Evolutionary conservation across 2,888 invertebrate species (phyloP), one percentile per base, ranked within the genome.

Genomic region (Podabrus alpinus): DNA sequence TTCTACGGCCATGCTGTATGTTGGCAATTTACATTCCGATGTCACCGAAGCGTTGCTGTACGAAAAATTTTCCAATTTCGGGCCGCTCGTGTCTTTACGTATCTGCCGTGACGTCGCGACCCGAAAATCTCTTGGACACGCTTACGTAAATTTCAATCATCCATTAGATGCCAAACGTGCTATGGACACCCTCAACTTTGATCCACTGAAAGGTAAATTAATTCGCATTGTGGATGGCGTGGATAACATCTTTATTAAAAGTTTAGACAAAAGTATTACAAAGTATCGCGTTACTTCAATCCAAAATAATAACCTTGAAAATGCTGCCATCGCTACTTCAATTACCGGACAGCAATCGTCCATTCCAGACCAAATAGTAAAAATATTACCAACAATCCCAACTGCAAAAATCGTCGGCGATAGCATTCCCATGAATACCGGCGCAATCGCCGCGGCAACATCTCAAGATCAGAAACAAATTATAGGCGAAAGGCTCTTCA

Each of bases 141-240:
- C 99, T 83, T 99, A 99, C 88, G 99, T 99, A 83, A 99, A 99
- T 90, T 99, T 99, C 89, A 98, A 98, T 88, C 97, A 99, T 88
- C 97, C 98, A 82, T 94, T 95, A 82, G 99, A 99, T 90, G 99
- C 99, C 87, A 99, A 99, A 90, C 92, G 98, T 86, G 99, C 99
- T 76, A 90, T 99, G 84, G 99, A 99, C 89, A 97, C 98, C 66
- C 99, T 99, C 99, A 99, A 99, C 88, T 99, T 99, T 89, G 99
- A 99, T 89, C 92, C 95, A 85, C 92, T 99, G 83, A 97, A 97
- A 88, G 97, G 97, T 81, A 94, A 97, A 86, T 98, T 99, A 77
- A 99, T 99, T 86, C 94, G 99, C 86, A 99, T 99, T 85, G 99
- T 99, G 99, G 99, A 99, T 77, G 99, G 99, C 74, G 96, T 98